Evolutionary conservation across 92 coral and sea anemone genomes (phyloP).

Genomic region (Zoanthus sociatus): DNA sequence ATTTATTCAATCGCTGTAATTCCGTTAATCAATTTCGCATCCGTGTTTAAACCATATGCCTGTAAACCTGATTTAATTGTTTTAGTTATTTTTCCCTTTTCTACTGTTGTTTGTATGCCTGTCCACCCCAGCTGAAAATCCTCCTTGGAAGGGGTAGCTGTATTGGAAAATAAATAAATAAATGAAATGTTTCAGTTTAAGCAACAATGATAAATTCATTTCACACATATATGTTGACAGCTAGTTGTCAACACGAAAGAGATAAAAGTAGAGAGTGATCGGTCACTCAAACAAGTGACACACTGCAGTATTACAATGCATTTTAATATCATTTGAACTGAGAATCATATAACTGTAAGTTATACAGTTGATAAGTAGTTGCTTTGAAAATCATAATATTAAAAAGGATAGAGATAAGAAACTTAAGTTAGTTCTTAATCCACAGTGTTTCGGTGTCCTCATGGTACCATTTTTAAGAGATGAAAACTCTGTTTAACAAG

Average conservation of each 20-base stretch:
- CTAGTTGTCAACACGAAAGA: neutral
- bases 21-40: neutral
- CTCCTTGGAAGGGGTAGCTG: neutral
- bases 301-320: neutral
- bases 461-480: neutral
- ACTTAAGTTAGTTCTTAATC: neutral
- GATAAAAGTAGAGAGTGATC: neutral
- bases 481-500: neutral
- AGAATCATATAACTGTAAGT: neutral
- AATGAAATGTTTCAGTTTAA: neutral
- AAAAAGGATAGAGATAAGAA: neutral
- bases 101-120: neutral
- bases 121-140: neutral
- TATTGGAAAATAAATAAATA: neutral
- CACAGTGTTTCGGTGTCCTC: neutral
- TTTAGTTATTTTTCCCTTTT: neutral
- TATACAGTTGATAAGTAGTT: neutral
- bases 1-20: neutral
- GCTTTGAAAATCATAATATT: neutral
- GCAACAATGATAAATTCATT: neutral
- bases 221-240: conserved; percentile 2
- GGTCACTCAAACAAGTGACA: conserved; percentile 1
- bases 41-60: neutral
- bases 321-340: neutral
- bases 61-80: neutral